Evolutionary conservation across 2,113 vertebrate genomes (phyloP), one percentile per base, ranked within the genome.

Genomic region (Reinhardtius hippoglossoides): DNA sequence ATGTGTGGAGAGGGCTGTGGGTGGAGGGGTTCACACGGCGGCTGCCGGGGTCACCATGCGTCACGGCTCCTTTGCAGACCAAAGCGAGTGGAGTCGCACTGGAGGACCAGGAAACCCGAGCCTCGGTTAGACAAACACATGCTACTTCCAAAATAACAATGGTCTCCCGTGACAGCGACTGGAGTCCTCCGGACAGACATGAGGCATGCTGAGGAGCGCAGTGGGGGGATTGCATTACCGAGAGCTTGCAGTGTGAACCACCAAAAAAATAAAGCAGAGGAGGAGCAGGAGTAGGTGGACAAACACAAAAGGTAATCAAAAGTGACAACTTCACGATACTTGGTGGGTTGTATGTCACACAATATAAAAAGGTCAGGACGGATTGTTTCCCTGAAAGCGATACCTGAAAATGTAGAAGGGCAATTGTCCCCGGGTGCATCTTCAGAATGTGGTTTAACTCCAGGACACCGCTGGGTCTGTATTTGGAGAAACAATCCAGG

Each of bases 131-230:
- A 94, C 95, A 95, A 95, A 95, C 95, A 95, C 92, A 91, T 94
- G 95, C 89, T 90, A 92, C 91, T 82, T 95, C 94, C 94, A 94
- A 95, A 96, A 95, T 94, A 96, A 94, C 94, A 95, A 93, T 92
- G 85, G 82, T 76, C 91, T 81, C 78, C 81, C 90, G 90, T 90
- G 93, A 82, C 91, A 76, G 81, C 62, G 71, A 67, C 92, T 80
- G 83, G 50, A 78, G 67, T 50, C 44, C 58, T 88, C 74, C 20
- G 40, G 72, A 77, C 90, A 90, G 93, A 90, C 87, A 82, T 79
- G 81, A 90, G 67, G 88, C 88, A 74, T 79, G 86, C 76, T 68
- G 82, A 87, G 71, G 75, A 90, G 86, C 76, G 71, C 88, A 82
- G 81, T 76, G 90, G 90, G 83, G 70, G 84, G 89, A 90, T 93